Evolutionary conservation across 1,140 invertebrate genomes (phyloP), one percentile per base, ranked within the genome.

Genomic region (Oppia nitens): DNA sequence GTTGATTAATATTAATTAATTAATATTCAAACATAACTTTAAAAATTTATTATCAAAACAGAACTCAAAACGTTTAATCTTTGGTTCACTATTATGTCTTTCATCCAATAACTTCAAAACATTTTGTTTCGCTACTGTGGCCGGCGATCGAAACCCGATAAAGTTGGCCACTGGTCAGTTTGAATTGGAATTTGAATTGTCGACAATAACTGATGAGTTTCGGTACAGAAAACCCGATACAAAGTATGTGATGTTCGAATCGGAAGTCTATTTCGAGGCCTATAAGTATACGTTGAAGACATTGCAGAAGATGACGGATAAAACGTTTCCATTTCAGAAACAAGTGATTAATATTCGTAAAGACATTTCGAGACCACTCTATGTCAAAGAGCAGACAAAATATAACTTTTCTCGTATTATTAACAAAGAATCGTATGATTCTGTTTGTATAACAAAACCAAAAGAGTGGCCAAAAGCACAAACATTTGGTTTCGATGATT

Each of bases 51-150:
- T 40, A 9, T 40, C 32, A 40, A 9, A 9, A 9, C 32, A 40
- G 32, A 9, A 9, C 32, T 9, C 6, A 9, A 40, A 40, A 40
- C 70, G 80, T 51, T 76, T 88, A 27, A 75, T 86, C 66, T 79
- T 71, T 70, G 85, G 85, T 0, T 81, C 83, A 0, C 69, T 88
- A n/a, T 64, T 88, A 0, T 78, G 82, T 60, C 75, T 89, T 26
- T 82, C 82, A 0, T 70, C 63, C 12, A 78, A 84, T 66, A 74
- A 81, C 52, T 87, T 86, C 68, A 68, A 76, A 28, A 77, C 75
- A 28, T 71, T 84, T 32, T 69, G 82, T 32, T 77, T 85, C 63
- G 84, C 78, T 20, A 79, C 77, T 1, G 79, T 87, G 23, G 66
- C 73, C 6, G 32, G 32, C 3, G 73, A 82, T 27, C 71, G 80